A percentile compares a stretch with the other conserved stretches of the same genome.
These are phyloP conservation scores for Artemia franciscana DNA, from an alignment of 1,140 invertebrate genomes.

Conservation along the genomic window DNA sequence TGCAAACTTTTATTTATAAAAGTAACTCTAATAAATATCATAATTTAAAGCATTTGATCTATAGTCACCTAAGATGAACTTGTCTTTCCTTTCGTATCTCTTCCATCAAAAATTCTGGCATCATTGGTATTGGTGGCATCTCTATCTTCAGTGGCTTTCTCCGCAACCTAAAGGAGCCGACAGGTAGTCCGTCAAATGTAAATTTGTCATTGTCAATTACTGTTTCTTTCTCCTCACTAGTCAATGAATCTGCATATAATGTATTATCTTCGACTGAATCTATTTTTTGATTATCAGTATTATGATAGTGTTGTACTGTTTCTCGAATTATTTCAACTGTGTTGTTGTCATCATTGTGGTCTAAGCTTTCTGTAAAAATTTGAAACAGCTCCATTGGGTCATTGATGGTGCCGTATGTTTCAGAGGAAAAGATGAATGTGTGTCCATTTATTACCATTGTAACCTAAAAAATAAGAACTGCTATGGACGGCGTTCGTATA, in stretches of 20 bases:
- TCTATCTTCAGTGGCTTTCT: neutral
- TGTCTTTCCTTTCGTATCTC: neutral
- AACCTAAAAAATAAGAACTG: neutral
- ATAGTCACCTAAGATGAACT: too few relatives aligned
- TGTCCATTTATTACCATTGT: neutral
- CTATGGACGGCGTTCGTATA: too few relatives aligned
- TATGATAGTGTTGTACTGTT: neutral
- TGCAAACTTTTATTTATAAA: too few relatives aligned
- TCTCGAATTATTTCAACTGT: neutral
- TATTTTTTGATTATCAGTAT: neutral
- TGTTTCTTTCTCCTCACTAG: neutral
- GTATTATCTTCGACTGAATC: neutral
- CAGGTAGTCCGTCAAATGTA: neutral
- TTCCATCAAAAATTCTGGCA: neutral
- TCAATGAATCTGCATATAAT: neutral
- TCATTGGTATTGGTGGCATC: neutral
- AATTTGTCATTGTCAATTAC: neutral
- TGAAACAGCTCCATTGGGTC: neutral
- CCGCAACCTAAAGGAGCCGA: neutral
- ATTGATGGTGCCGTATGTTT: neutral
- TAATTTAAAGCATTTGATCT: too few relatives aligned
- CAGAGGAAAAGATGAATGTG: neutral
- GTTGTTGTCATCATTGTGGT: neutral
- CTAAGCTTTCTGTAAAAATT: neutral
- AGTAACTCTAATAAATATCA: too few relatives aligned